Evolutionary conservation across 2,888 invertebrate species (phyloP), one percentile per base, ranked within the genome.

Genomic region (Habrosyne pyritoides): DNA sequence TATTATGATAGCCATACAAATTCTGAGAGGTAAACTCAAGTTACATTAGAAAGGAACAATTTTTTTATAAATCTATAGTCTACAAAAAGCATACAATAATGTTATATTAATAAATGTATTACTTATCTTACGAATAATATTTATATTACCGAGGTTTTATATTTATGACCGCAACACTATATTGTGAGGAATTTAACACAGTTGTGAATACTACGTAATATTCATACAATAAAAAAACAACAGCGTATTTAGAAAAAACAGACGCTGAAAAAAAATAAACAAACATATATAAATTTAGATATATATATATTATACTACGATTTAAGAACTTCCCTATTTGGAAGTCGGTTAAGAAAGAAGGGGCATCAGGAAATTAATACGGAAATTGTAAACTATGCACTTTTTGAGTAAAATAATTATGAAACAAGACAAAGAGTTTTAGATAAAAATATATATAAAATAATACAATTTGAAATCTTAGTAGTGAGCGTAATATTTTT

Each of bases 61-160:
- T 36, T 36, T n/a, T 36, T 1, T 36, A 14, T 61, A 66, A 54
- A 60, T 62, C 50, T 36, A 47, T 46, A 51, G 14, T 49, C 54
- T 53, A 54, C 53, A 55, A 59, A 64, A 51, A 53, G 53, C 60
- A 63, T 33, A 8, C 8, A 28, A 28, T 21, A 47, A 47, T 10
- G 10, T 21, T 21, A 47, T 49, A 28, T 59, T 64, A 55, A 56
- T 60, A 69, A 67, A 64, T 61, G 66, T 61, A 69, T 60, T 67
- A 64, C 66, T 65, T 66, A 66, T 50, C 55, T 66, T 67, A 72
- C 48, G 67, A 72, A 71, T n/a, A 65, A 64, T 68, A 69, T 68
- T 71, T 69, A 71, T 66, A 71, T 71, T 66, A 70, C 56, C 56
- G 73, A 66, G 14, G 57, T 54, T 55, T 47, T 56, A 54, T 53